phyloP scores from a whole-genome alignment of 2,113 vertebrate species.

The Ochotona curzoniae region DNA sequence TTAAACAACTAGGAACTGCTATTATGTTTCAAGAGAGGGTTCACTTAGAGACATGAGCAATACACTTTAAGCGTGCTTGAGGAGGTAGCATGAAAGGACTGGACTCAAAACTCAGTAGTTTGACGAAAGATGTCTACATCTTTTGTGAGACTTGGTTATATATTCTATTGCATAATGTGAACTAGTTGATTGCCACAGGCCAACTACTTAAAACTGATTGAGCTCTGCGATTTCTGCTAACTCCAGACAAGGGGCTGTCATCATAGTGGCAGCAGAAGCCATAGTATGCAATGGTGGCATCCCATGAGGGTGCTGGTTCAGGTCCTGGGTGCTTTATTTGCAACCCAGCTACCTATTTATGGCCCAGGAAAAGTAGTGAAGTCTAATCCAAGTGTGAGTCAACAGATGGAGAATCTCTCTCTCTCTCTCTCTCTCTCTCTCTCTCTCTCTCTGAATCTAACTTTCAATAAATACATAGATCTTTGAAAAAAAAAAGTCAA shows the following conservation, averaged over 20 bases:
- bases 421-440: too few species aligned
- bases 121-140: neutral
- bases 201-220: neutral
- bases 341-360: too few species aligned
- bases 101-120: neutral
- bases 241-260: neutral
- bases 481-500: neutral
- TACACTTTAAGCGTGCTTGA: neutral
- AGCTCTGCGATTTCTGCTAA: neutral
- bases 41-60: neutral
- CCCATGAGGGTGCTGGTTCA: too few species aligned
- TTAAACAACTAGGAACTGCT: constrained; percentile 29
- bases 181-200: neutral
- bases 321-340: too few species aligned
- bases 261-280: too few species aligned
- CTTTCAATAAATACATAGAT: too few species aligned
- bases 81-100: neutral
- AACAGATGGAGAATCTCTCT: too few species aligned
- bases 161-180: neutral
- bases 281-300: too few species aligned
- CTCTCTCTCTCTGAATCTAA: too few species aligned
- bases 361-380: too few species aligned
- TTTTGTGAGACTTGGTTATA: neutral
- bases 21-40: neutral
- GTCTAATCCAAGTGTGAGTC: too few species aligned